phyloP scores from a whole-genome alignment of 2,113 vertebrate genomes.

The Megalops atlanticus region DNA sequence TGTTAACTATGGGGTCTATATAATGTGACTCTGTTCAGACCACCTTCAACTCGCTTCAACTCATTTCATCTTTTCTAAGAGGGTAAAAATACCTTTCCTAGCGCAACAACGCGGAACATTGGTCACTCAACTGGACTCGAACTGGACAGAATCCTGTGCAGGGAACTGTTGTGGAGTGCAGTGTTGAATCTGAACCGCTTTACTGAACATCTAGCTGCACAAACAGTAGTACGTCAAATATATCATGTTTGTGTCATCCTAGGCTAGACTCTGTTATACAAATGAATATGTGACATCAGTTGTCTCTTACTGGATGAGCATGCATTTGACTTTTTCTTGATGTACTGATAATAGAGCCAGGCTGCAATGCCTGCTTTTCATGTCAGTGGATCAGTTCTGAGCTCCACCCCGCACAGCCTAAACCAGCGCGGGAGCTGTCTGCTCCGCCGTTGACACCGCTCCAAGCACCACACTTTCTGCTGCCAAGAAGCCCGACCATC shows the following conservation, averaged over 20 bases:
- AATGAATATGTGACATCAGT: background rate
- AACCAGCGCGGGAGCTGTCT: background rate
- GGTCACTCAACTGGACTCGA: no score
- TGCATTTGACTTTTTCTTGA: background rate
- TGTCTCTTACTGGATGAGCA: background rate
- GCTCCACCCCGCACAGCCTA: background rate
- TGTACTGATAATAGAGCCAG: background rate
- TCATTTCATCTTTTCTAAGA: background rate
- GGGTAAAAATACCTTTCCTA: background rate
- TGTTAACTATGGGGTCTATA: background rate
- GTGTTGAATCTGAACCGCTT: background rate
- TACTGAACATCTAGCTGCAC: background rate
- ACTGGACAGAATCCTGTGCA: no score
- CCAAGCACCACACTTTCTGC: background rate
- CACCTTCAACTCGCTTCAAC: background rate
- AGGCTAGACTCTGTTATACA: background rate
- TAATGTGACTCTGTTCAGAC: background rate
- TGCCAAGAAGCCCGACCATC: background rate
- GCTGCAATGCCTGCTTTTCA: background rate
- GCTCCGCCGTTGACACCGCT: background rate
- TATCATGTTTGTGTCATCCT: background rate
- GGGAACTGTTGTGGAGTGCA: background rate
- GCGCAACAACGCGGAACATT: background rate
- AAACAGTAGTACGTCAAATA: background rate
- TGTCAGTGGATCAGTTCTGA: background rate